Evolutionary conservation across 2,888 invertebrate genomes (phyloP).

Genomic region (Trachelus troglodyta): DNA sequence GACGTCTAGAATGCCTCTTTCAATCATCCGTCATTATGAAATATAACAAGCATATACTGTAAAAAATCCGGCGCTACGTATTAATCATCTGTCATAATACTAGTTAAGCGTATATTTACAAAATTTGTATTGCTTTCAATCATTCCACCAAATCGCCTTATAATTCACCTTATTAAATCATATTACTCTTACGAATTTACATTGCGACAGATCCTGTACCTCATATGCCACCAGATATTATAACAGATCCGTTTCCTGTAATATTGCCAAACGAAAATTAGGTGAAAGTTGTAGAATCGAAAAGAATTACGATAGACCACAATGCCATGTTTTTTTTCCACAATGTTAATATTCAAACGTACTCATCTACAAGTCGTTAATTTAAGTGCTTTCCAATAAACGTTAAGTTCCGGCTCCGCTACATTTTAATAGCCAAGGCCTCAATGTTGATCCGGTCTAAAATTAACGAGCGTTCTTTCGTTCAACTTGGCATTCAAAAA

Average conservation of each 20-base stretch:
- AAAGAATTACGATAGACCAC: neutral
- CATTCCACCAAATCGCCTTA: neutral
- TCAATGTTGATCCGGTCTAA: neutral
- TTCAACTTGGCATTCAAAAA: neutral
- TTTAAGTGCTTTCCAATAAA: neutral
- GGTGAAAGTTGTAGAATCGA: neutral
- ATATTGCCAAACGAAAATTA: neutral
- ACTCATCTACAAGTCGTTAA: neutral
- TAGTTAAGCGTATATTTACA: neutral
- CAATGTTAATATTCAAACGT: neutral
- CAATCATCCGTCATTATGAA: slow-evolving; percentile 18
- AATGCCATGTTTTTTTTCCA: neutral
- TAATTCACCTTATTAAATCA: neutral
- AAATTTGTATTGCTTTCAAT: neutral
- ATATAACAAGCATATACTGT: slow-evolving; percentile 7
- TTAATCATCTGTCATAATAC: slow-evolving; percentile 10
- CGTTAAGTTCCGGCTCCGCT: neutral
- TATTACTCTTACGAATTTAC: neutral
- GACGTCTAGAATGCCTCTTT: slow-evolving; percentile 12
- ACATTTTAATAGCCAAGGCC: neutral
- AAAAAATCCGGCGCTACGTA: slow-evolving; percentile 17
- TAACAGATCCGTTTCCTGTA: neutral
- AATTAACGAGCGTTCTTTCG: neutral
- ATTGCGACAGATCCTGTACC: neutral
- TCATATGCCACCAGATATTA: neutral